A percentile compares a stretch with the other conserved stretches of the same genome.
These are phyloP conservation scores for Chinchilla lanigera DNA, from an alignment of 2,113 vertebrate genomes.

Conservation along the genomic window DNA sequence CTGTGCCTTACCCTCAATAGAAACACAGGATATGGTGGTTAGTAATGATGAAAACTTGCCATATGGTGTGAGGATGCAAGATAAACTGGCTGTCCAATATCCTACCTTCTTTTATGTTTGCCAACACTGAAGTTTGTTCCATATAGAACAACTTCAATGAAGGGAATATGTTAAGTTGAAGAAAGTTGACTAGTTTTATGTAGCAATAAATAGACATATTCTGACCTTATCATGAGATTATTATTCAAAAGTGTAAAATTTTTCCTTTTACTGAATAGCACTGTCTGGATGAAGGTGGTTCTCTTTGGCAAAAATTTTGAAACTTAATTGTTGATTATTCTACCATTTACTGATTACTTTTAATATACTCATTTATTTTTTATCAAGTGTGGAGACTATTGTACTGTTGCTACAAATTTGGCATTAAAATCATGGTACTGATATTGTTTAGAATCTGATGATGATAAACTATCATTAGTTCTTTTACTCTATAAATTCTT, in stretches of 20 bases:
- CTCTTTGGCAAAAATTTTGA: neutral
- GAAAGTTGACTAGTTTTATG: slow-evolving; percentile 22
- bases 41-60: neutral
- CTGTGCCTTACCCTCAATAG: neutral
- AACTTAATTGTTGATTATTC: slow-evolving; percentile 43
- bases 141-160: neutral
- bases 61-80: neutral
- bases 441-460: slow-evolving; percentile 14
- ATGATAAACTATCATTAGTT: neutral
- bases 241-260: neutral
- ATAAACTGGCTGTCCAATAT: neutral
- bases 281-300: slow-evolving; percentile 34
- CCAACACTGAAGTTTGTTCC: neutral
- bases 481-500: neutral
- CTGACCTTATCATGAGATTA: neutral
- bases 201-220: neutral
- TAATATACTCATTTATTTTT: slow-evolving; percentile 55
- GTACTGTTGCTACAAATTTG: neutral
- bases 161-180: neutral
- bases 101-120: neutral
- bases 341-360: slow-evolving; percentile 55
- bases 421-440: slow-evolving; percentile 44
- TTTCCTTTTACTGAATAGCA: neutral
- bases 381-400: neutral
- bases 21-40: neutral